Conservation (phyloP, 53 echinoderm and acorn worm genomes). For the Stichopus horrens region DNA sequence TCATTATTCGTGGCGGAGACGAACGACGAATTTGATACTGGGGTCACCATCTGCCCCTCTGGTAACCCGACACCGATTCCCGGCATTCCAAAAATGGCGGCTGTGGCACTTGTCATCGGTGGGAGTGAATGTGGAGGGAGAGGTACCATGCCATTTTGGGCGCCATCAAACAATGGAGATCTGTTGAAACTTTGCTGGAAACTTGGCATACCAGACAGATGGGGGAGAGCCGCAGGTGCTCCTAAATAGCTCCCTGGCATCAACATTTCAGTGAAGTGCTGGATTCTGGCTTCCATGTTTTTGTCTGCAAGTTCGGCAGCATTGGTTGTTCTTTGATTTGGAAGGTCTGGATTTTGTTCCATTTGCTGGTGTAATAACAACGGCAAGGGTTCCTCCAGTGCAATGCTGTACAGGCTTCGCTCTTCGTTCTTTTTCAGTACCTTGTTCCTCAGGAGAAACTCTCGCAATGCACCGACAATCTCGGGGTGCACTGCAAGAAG, state of each 20-base stretch:
- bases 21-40: slow-evolving; percentile 7
- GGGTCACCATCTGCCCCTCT: slow-evolving; percentile 22
- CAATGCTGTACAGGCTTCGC: slow-evolving; percentile 30
- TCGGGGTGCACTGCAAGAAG: slow-evolving; percentile 39
- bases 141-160: slow-evolving; percentile 39
- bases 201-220: slow-evolving; percentile 31
- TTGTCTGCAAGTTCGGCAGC: neutral
- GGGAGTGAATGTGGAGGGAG: slow-evolving; percentile 20
- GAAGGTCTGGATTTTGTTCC: neutral
- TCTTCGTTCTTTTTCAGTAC: neutral
- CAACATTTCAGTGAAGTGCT: slow-evolving; percentile 40
- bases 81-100: slow-evolving; percentile 26
- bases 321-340: neutral
- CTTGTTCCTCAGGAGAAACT: slow-evolving; percentile 24
- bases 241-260: slow-evolving; percentile 2
- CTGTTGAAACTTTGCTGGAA: slow-evolving; percentile 43
- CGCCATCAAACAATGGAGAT: slow-evolving; percentile 31
- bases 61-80: slow-evolving; percentile 32
- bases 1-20: slow-evolving; percentile 7
- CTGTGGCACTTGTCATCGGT: slow-evolving; percentile 34
- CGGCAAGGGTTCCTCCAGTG: slow-evolving; percentile 32
- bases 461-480: slow-evolving; percentile 32
- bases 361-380: slow-evolving; percentile 13
- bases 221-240: slow-evolving; percentile 5
- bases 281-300: slow-evolving; percentile 16